A percentile compares a stretch with the other conserved stretches of the same genome.
These are phyloP conservation scores for Choloepus hoffmanni DNA, from an alignment of 2,113 vertebrate genomes.

Conservation along the genomic window DNA sequence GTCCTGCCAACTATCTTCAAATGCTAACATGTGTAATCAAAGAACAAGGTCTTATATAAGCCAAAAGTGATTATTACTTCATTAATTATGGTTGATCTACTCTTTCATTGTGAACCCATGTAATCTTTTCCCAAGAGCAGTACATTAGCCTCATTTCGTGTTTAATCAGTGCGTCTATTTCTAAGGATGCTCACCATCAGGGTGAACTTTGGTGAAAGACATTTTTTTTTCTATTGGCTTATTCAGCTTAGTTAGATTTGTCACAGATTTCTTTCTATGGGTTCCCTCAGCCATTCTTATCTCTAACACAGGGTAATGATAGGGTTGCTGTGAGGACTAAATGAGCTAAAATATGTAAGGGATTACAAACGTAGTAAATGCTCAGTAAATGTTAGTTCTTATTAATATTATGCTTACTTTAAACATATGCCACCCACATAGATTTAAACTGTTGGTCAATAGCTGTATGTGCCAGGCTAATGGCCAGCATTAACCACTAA, in stretches of 20 bases:
- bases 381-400: conserved; percentile 58
- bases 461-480: background rate
- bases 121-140: conserved; percentile 32
- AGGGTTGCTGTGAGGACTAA: background rate
- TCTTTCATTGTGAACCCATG: conserved; percentile 42
- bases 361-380: conserved; percentile 25
- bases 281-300: background rate
- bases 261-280: conserved; percentile 9
- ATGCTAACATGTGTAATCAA: conserved; percentile 41
- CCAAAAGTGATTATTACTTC: conserved; percentile 60
- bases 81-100: conserved; percentile 36
- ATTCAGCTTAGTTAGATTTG: conserved; percentile 40
- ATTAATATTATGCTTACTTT: conserved; percentile 17
- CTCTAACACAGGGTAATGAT: conserved; percentile 7
- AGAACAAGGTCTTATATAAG: conserved; percentile 65
- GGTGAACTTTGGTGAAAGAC: background rate
- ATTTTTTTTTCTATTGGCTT: background rate
- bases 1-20: background rate
- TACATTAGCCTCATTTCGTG: conserved; percentile 15
- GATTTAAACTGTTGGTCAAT: background rate
- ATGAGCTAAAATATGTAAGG: conserved; percentile 24
- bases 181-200: background rate
- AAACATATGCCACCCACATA: background rate
- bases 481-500: background rate
- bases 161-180: background rate